Conservation (phyloP, 2,113 vertebrate genomes). For the Eudyptes chrysolophus region DNA sequence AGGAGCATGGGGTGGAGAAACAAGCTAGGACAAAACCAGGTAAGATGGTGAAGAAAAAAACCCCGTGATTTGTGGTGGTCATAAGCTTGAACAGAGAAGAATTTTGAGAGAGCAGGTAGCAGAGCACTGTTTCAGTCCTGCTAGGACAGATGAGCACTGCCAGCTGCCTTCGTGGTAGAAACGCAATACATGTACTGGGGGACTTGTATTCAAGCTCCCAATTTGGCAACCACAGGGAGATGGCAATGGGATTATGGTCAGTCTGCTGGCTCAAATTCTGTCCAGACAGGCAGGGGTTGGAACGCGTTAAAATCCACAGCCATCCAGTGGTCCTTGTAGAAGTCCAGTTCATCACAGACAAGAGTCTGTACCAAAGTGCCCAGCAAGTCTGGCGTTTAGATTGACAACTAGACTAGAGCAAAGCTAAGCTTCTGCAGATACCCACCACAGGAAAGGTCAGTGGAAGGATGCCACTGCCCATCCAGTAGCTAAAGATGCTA, state of each 20-base stretch:
- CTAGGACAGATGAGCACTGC: neutral
- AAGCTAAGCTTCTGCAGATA: neutral
- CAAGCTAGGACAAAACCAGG: rapidly evolving
- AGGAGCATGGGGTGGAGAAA: neutral
- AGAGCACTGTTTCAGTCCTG: neutral
- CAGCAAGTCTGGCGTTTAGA: neutral
- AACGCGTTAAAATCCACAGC: neutral
- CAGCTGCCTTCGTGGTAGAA: neutral
- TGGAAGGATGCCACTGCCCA: neutral
- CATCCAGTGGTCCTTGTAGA: neutral
- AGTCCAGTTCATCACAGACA: neutral
- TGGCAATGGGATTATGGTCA: neutral
- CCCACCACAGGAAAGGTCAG: neutral
- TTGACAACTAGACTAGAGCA: neutral
- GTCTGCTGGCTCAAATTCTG: neutral
- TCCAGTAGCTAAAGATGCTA: neutral
- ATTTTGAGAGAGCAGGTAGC: neutral
- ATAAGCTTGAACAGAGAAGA: neutral
- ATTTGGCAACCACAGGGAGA: neutral
- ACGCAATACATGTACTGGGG: rapidly evolving
- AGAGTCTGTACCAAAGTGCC: neutral
- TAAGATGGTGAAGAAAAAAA: neutral
- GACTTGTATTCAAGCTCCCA: neutral
- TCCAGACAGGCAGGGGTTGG: neutral
- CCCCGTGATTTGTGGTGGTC: neutral